Evolutionary conservation across 2,797 vertebrate genomes (phyloP).

Genomic region (Pygocentrus nattereri): DNA sequence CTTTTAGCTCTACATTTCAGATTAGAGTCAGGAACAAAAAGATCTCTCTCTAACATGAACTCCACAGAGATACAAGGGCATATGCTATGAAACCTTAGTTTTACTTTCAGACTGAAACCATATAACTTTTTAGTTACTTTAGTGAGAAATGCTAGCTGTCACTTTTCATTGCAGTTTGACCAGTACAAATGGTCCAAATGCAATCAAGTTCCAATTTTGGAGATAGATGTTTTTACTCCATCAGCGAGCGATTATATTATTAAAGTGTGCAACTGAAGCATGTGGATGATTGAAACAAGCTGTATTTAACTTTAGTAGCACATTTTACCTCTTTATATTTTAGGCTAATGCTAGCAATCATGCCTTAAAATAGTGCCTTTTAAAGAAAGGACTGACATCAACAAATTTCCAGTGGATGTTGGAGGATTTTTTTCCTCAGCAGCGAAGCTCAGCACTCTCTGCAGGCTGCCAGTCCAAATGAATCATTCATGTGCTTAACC

Average conservation of each 20-base stretch:
- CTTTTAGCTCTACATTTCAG: neutral
- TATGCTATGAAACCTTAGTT: neutral
- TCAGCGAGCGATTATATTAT: too few relatives aligned
- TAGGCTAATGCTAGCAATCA: neutral
- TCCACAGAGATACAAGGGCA: neutral
- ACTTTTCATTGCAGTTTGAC: too few relatives aligned
- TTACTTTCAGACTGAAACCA: neutral
- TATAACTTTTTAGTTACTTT: neutral
- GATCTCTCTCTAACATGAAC: neutral
- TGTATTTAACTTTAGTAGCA: neutral
- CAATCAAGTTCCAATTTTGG: too few relatives aligned
- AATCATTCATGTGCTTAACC: constrained; percentile 56
- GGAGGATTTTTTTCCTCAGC: constrained; percentile 24
- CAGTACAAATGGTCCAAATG: too few relatives aligned
- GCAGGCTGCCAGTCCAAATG: constrained; percentile 43
- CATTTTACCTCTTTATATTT: constrained; percentile 14
- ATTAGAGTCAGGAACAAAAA: neutral
- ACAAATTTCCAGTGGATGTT: constrained; percentile 10
- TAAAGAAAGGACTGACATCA: constrained; percentile 16
- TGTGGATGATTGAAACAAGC: neutral
- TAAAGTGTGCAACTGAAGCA: neutral
- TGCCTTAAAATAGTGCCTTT: neutral
- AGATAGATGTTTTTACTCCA: too few relatives aligned
- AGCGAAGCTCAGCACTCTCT: constrained; percentile 33
- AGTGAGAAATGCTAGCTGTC: too few relatives aligned